Evolutionary conservation across 1,140 invertebrate species (phyloP), one percentile per base, ranked within the genome.

Genomic region (Macrobrachium nipponense): DNA sequence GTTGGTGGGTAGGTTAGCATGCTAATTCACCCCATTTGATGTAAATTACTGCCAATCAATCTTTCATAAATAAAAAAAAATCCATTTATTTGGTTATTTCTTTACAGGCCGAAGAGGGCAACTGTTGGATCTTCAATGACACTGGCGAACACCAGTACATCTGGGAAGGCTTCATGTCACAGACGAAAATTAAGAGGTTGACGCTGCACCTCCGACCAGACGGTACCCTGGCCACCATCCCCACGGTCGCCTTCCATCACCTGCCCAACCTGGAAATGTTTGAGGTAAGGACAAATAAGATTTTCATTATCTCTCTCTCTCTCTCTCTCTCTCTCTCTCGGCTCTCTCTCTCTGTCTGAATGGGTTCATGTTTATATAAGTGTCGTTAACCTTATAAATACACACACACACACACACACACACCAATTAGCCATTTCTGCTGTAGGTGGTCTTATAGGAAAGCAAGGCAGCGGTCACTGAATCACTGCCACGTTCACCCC

Each of bases 161-260:
- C 79, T 96, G 95, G 95, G 89, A 89, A 6, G 91, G 91, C 72
- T 96, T 96, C 90, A 91, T 92, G 14, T 94, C 94, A 7, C 95
- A 96, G 90, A 93, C 93, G n/a, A 92, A 93, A 82, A 90, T 96
- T 75, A 92, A 93, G 89, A 94, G 94, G 90, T 91, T 96, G 73
- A 94, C 93, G 87, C 94, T 96, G 87, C 94, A 94, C 89, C 93
- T 95, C 12, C 93, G 94, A 73, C 92, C 93, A 23, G 93, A 94
- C 86, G 94, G 94, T 6, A 93, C 92, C 14, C 91, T 96, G 15
- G 83, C 84, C 36, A 95, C 94, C 89, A 93, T 96, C 72, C 95
- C 95, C 2, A 95, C 94, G 2, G 93, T 93, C 89, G 93, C 94
- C 27, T 91, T 96, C 17, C 92, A 92, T 44, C 93, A 94, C 88